Evolutionary conservation across 2,113 vertebrate species (phyloP), one percentile per base, ranked within the genome.

Genomic region (Microcebus lehilahytsara): DNA sequence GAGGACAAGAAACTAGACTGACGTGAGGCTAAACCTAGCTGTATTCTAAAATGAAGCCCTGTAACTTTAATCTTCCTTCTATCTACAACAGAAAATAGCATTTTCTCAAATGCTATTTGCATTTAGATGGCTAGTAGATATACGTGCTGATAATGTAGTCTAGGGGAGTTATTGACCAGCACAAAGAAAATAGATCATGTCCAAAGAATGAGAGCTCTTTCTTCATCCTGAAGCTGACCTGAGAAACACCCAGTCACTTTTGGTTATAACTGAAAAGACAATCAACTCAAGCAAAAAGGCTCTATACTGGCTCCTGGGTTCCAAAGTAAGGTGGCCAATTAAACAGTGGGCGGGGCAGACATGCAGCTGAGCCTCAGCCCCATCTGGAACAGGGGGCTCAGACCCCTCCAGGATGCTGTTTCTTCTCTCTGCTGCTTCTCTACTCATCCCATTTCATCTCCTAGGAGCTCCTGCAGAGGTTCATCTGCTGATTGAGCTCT

Each of bases 401-500:
- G 32, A 17, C 0, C 3, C 30, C 27, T 58, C 25, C 51, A 46
- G 37, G 62, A 69, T 60, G 10, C 27, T 53, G 60, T 64, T 4
- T 87, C 56, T 80, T 88, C n/a, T 88, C 27, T 42, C 13, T 53
- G 60, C 42, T 6, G 74, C 56, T 80, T 88, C n/a, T 49, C 64
- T n/a, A 9, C 5, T 22, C 56, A 5, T 42, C 84, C 22, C n/a
- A 66, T 40, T 74, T 22, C 17, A 9, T 4, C 20, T 62, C 32
- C 77, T 34, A 19, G 56, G 7, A 83, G 37, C 14, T 83, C 49
- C 77, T 83, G 49, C 83, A 56, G 74, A 74, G 53, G 42, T 16
- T n/a, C 16, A 0, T 2, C 17, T 17, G 5, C 19, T 51, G 46
- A 30, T 23, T 42, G 46, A 22, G 4, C 51, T 32, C 0, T 6